Percentiles rank a stretch among this genome's conserved stretches.
Conservation (phyloP, 1,140 invertebrate species). For the Steinernema feltiae region DNA sequence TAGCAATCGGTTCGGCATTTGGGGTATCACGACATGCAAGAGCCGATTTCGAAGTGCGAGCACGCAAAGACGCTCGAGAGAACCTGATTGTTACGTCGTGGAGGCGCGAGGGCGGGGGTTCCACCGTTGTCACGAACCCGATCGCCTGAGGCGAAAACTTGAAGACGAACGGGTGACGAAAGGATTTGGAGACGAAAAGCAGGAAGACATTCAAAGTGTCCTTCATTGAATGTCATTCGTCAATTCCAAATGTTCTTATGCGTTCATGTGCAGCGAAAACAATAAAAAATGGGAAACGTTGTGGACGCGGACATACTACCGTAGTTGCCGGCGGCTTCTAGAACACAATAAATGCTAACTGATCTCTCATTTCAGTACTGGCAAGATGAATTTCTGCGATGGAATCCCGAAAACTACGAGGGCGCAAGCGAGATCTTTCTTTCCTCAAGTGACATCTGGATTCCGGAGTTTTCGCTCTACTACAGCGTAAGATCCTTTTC, state of each 20-base stretch:
- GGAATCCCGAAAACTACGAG: constrained; percentile 60
- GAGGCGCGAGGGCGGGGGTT: neutral
- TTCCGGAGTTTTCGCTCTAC: constrained; percentile 60
- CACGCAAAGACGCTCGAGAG: too few relatives aligned
- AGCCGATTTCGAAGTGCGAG: too few relatives aligned
- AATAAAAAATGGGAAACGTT: too few relatives aligned
- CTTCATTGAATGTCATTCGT: neutral
- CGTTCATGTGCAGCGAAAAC: too few relatives aligned
- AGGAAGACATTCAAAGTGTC: neutral
- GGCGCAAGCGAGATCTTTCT: constrained; percentile 59
- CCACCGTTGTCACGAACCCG: neutral
- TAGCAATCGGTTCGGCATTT: too few relatives aligned
- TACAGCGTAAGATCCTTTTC: constrained; percentile 43
- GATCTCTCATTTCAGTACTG: constrained; percentile 54
- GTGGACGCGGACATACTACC: too few relatives aligned
- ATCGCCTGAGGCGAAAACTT: neutral
- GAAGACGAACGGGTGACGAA: neutral
- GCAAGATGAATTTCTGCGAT: constrained; percentile 59
- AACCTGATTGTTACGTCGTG: constrained; percentile 6
- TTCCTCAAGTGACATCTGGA: constrained; percentile 59
- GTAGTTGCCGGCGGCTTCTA: too few relatives aligned
- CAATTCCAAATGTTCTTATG: neutral
- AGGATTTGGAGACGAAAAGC: neutral
- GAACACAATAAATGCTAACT: too few relatives aligned
- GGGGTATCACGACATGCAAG: too few relatives aligned